Evolutionary conservation across 2,113 vertebrate genomes (phyloP), one percentile per base, ranked within the genome.

Genomic region (Cyphotilapia sp.): DNA sequence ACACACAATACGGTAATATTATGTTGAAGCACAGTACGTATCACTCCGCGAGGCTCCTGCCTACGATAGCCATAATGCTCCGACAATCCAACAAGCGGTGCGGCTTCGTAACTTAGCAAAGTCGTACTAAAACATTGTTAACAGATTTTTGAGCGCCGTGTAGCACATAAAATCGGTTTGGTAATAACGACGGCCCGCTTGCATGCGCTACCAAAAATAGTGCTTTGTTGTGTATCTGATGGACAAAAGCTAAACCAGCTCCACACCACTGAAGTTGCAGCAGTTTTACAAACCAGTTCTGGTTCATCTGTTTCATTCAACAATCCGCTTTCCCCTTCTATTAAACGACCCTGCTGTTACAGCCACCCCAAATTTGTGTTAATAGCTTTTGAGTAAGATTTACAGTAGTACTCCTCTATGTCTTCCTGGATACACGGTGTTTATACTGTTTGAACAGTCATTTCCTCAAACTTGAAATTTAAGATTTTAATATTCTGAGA

Each of bases 11-110:
- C 6, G 0, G 53, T 56, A 24, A 24, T 0, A 56, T 27, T 27
- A 27, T 13, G 11, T 56, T 27, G 22, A 56, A 24, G 22, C 53
- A 7, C 53, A 54, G 53, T 0, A 7, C 22, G 4, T 56, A 56
- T 56, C 11, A 13, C 53, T 24, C 22, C 2, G 2, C 22, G 2
- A 56, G 22, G 22, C 22, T 13, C 53, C 10, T 9, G 53, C 53
- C 22, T 56, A 13, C 4, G 0, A 1, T 0, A 54, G 11, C 4
- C 0, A 22, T 5, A 3, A 8, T 0, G 22, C 22, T 13, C 7
- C 54, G 0, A 56, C 22, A 56, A 27, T 56, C 7, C 22, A 57
- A 0, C 4, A 0, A 0, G 3, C 0, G 3, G 4, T 57, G 54
- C 12, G 1, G 7, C 12, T 57, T 57, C 4, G 0, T 29, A 57